Base-by-base conservation (phyloP, 2,888 invertebrate genomes). In the Acronicta aceris region DNA sequence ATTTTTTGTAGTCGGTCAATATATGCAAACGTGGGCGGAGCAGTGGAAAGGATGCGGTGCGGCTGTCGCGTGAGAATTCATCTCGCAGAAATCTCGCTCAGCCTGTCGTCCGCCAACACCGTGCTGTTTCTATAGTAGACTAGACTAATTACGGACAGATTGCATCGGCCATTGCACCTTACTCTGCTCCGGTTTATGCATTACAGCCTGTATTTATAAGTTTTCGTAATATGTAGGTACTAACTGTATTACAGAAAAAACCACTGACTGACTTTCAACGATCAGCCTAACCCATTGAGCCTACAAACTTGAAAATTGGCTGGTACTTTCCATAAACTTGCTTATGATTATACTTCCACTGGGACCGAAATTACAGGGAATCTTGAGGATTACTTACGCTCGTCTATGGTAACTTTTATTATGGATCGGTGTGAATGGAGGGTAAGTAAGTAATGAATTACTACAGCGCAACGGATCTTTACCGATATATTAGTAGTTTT, bases 71-170 rank as follows among this genome's bases (percentile, higher is more conserved):
- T 84, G 83, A 82, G 83, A 85, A 84, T 68, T 76, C 77, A 83
- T 83, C 81, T 82, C 63, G 65, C 65, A 78, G 69, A 79, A 78
- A 80, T 81, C 80, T 78, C 67, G 76, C 75, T 69, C 60, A 67
- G 72, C 66, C 69, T 76, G 76, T 74, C 68, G 67, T 71, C 61
- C 71, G 66, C 69, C 59, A 62, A 65, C 65, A 63, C 60, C 59
- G 54, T 59, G 76, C 66, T 61, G 78, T 68, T 80, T 71, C 76
- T 78, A 76, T 77, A 76, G 76, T 67, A 78, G 73, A 72, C 76
- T 74, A 81, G 81, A 85, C 87, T 89, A 89, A 89, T 90, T 89
- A 87, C 85, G 81, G 79, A 82, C 80, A 84, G 87, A 86, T 86
- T 87, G 85, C 86, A 81, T 74, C 79, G 90, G 87, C 83, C 90